These are phyloP conservation scores for Deroplatys truncata DNA, from an alignment of 2,888 invertebrate genomes.

Conservation along the genomic window DNA sequence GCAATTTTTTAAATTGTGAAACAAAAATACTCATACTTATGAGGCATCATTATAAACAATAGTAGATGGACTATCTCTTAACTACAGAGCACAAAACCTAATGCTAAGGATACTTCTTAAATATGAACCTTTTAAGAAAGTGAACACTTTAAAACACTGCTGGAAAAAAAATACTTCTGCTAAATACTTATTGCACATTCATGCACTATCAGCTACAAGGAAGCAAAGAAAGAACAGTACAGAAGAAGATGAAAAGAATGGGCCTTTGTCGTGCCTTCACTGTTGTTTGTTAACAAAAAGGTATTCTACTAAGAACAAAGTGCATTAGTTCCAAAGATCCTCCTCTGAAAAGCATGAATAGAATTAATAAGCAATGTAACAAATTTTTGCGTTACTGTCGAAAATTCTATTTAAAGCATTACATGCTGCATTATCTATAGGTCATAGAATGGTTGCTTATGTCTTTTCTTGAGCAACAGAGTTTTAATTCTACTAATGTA, in stretches of 20 bases:
- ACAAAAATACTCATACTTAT: too few species aligned
- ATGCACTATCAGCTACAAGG: background rate
- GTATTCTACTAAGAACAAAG: background rate
- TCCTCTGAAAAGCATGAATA: background rate
- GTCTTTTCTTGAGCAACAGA: background rate
- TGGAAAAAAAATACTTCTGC: background rate
- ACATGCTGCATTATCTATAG: background rate
- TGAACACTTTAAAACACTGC: background rate
- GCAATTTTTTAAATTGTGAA: too few species aligned
- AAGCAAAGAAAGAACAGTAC: background rate
- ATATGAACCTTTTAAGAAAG: background rate
- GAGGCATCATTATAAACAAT: too few species aligned
- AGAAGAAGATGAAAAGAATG: slow-evolving; percentile 1
- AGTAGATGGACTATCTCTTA: too few species aligned
- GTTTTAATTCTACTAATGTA: background rate
- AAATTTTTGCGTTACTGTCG: background rate
- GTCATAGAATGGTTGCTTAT: background rate
- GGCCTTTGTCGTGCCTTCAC: slow-evolving; percentile 33
- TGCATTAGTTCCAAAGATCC: background rate
- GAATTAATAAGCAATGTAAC: background rate
- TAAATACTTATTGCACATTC: background rate
- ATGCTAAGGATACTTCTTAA: background rate
- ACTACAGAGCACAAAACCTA: too few species aligned
- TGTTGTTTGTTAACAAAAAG: background rate
- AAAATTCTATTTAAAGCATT: background rate